These are phyloP conservation scores for Brachyrhaphis roseni DNA, from an alignment of 2,797 vertebrate genomes.

Conservation along the genomic window DNA sequence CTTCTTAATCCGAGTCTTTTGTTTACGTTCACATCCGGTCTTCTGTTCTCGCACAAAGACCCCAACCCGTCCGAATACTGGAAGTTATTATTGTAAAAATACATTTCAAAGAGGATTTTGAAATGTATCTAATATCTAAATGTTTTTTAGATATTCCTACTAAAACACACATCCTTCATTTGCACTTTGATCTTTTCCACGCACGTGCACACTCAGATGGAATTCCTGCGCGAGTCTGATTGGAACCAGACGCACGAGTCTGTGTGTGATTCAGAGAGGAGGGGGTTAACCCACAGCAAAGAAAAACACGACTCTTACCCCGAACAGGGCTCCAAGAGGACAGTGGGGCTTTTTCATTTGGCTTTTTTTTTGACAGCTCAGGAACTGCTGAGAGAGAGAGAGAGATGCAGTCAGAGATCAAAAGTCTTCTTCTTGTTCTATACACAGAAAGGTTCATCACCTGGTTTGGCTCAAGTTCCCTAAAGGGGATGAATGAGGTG, in stretches of 20 bases:
- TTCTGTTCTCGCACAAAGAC: too few species aligned
- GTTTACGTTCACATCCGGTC: not conserved
- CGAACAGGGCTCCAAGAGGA: slow-evolving; percentile 16
- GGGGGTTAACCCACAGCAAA: slow-evolving; percentile 52
- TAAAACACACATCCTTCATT: slow-evolving; percentile 7
- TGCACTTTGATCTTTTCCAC: slow-evolving; percentile 14
- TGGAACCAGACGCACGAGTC: slow-evolving; percentile 62
- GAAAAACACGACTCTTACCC: slow-evolving; percentile 37
- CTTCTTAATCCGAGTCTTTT: not conserved
- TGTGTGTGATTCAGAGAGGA: slow-evolving; percentile 26
- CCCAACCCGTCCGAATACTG: not conserved
- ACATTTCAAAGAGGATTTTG: not conserved
- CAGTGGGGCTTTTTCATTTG: slow-evolving; percentile 20
- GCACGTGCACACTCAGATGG: slow-evolving; percentile 23
- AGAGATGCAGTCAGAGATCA: not conserved
- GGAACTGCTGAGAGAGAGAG: not conserved
- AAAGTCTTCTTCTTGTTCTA: not conserved
- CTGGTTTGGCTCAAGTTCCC: slow-evolving; percentile 1
- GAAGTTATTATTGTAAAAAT: not conserved
- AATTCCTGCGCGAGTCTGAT: slow-evolving; percentile 56
- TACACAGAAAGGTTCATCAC: not conserved
- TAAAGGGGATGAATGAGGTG: slow-evolving; percentile 7
- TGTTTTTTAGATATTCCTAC: not conserved
- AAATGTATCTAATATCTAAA: too few species aligned
- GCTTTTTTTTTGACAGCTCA: not conserved